Base-by-base conservation (phyloP, 2,113 vertebrate genomes). In the human (Homo sapiens) region DNA sequence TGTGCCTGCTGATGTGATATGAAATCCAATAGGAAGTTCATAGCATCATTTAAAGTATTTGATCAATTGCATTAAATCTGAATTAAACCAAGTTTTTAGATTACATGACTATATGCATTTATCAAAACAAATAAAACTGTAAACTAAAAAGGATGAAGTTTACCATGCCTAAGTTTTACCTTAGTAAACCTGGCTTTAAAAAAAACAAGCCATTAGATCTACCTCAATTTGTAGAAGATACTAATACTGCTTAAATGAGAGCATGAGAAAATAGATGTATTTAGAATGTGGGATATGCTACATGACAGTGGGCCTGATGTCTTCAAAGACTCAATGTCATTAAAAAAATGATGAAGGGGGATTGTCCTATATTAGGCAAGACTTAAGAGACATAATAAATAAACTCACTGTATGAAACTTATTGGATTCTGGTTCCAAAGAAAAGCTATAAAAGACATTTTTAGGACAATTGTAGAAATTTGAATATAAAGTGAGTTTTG, bases 401-500 rank as follows among this genome's bases (percentile, higher is more conserved):
- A 91, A 90, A 79, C 75, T 52, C 14, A 72, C 48, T 48, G 32
- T 23, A 20, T 64, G 59, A 73, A 76, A 27, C 20, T 76, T 55
- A 81, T 22, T 89, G 30, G 55, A 78, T 84, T 52, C 76, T 72
- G 4, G 38, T 93, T 83, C 86, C 79, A 91, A 87, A 96, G 66
- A 89, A 96, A 92, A 86, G 61, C 20, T 80, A 17, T 89, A 90
- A 64, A 83, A 48, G 57, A 64, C 52, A 64, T 75, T 85, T 97
- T 92, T 91, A 92, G 52, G 86, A 70, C 45, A 89, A 25, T 20
- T 87, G 43, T 70, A 97, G 82, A 94, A 61, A 93, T 96, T 95
- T 96, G 73, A 96, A 85, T 85, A 59, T 45, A 52, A 96, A 97
- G 55, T 45, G 27, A 76, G 12, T 87, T 87, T 97, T 92, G 84